A percentile compares a stretch with the other conserved stretches of the same genome.
Evolutionary conservation across 2,888 invertebrate genomes (phyloP).

Genomic region (Acanthosepion lycidas): DNA sequence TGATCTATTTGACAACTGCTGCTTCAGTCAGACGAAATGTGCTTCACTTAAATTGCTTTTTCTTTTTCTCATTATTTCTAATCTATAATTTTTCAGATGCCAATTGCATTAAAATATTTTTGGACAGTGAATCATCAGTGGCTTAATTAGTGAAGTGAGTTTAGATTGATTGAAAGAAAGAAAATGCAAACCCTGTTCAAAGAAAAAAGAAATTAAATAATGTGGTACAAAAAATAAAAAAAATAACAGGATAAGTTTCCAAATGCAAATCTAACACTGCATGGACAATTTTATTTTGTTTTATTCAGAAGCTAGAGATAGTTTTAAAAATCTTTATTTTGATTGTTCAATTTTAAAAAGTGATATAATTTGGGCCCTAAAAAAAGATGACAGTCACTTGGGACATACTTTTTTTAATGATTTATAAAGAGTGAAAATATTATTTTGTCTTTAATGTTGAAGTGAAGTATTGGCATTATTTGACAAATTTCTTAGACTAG

Average conservation of each 20-base stretch:
- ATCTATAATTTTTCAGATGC: constrained; percentile 33
- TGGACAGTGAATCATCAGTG: neutral
- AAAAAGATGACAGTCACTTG: too few species aligned
- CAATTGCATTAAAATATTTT: constrained; percentile 33
- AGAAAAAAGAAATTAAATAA: neutral
- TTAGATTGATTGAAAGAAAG: neutral
- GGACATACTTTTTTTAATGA: too few species aligned
- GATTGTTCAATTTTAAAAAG: too few species aligned
- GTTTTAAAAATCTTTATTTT: too few species aligned
- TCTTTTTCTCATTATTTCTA: neutral
- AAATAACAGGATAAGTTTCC: neutral
- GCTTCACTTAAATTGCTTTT: neutral
- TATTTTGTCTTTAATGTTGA: too few species aligned
- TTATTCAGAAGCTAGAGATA: too few species aligned
- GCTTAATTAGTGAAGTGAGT: neutral
- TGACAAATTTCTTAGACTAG: too few species aligned
- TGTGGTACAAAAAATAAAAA: neutral
- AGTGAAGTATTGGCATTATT: too few species aligned
- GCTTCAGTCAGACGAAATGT: neutral
- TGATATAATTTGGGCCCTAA: too few species aligned
- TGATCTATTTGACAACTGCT: neutral
- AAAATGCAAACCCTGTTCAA: neutral
- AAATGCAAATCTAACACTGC: neutral
- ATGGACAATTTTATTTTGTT: too few species aligned
- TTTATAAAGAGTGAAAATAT: too few species aligned